Conservation (phyloP, 2,888 invertebrate species). For the Chouioia cunea region DNA sequence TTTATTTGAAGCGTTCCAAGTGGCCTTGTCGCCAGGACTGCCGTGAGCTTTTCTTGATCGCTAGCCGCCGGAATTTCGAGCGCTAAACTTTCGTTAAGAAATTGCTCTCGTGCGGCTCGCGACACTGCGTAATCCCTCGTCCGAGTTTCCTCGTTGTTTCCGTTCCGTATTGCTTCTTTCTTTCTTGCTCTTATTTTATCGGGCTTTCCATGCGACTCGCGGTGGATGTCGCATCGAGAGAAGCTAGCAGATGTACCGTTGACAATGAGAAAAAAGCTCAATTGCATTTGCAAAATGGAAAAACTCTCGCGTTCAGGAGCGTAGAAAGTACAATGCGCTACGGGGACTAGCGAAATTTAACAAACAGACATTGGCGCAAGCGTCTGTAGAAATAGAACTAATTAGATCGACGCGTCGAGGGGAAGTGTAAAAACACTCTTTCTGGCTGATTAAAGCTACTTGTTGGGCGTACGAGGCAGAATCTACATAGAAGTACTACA, state of each 20-base stretch:
- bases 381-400: constrained; percentile 48
- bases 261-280: no score
- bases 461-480: constrained; percentile 29
- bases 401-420: constrained; percentile 47
- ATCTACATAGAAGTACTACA: neutral
- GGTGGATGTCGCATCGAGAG: no score
- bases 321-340: no score
- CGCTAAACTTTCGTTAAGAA: constrained; percentile 46
- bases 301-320: no score
- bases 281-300: no score
- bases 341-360: constrained; percentile 17
- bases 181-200: neutral
- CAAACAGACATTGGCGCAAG: constrained; percentile 35
- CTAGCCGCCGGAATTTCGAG: constrained; percentile 44
- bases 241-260: neutral
- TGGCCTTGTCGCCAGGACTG: constrained; percentile 54
- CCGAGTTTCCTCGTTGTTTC: neutral
- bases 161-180: neutral
- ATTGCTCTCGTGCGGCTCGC: constrained; percentile 40
- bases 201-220: neutral
- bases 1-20: constrained; percentile 61
- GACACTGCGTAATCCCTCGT: constrained; percentile 9
- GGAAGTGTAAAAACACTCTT: constrained; percentile 43
- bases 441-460: constrained; percentile 43
- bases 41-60: constrained; percentile 50